Evolutionary conservation across 2,113 vertebrate species (phyloP).

Genomic region (Nycticorax nycticorax): DNA sequence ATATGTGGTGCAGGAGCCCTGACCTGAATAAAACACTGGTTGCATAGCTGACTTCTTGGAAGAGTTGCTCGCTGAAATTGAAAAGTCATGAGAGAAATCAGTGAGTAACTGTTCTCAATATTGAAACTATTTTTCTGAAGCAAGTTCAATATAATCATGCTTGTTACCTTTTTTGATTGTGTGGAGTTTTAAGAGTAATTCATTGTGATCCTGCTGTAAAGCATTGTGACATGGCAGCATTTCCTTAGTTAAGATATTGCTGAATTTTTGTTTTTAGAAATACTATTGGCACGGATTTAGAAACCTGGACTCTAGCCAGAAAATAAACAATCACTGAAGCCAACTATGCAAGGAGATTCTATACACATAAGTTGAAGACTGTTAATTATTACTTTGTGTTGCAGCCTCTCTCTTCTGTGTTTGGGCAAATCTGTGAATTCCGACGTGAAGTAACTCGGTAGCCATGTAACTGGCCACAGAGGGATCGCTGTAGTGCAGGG

Average conservation of each 20-base stretch:
- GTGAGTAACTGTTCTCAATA: not conserved
- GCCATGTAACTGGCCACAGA: rapidly evolving
- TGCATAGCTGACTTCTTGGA: not conserved
- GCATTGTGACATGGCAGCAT: not conserved
- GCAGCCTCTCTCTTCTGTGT: not conserved
- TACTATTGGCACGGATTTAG: not conserved
- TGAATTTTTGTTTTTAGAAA: slow-evolving; percentile 11
- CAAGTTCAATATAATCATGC: not conserved
- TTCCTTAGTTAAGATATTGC: not conserved
- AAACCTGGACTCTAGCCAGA: slow-evolving; percentile 4
- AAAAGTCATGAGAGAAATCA: not conserved
- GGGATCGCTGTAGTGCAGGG: not conserved
- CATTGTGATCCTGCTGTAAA: not conserved
- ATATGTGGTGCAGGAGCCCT: not conserved
- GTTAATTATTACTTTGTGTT: not conserved
- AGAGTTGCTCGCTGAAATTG: not conserved
- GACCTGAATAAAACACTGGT: not conserved
- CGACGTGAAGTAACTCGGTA: not conserved
- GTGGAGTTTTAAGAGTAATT: not conserved
- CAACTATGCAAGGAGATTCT: not conserved
- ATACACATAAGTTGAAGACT: not conserved
- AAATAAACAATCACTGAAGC: not conserved
- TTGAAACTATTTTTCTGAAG: not conserved
- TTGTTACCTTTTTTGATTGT: not conserved
- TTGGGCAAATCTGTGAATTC: not conserved